Percentiles rank a stretch among this genome's conserved stretches.
Conservation (phyloP, 1,140 invertebrate species). For the Papilio dardanus region DNA sequence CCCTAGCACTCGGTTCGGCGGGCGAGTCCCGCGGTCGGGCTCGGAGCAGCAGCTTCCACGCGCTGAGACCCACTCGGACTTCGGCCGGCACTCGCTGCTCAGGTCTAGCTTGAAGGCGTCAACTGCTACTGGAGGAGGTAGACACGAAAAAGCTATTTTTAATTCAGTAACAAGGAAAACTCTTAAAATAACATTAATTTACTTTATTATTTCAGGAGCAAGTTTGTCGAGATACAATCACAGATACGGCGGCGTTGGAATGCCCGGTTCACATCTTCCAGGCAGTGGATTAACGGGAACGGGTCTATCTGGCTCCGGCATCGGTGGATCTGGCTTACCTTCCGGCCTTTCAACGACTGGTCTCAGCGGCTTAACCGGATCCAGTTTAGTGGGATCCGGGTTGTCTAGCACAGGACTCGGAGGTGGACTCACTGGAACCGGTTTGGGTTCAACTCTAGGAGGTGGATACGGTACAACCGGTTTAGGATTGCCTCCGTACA, state of each 20-base stretch:
- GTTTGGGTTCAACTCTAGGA: slow-evolving; percentile 68
- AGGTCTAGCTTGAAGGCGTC: slow-evolving; percentile 89
- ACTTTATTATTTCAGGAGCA: slow-evolving; percentile 54
- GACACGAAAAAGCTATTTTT: background rate
- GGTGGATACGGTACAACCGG: slow-evolving; percentile 83
- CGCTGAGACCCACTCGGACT: slow-evolving; percentile 88
- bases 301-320: slow-evolving; percentile 56
- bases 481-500: slow-evolving; percentile 70
- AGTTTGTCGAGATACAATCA: slow-evolving; percentile 74
- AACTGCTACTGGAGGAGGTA: slow-evolving; percentile 62
- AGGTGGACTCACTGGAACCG: slow-evolving; percentile 64
- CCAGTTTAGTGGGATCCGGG: slow-evolving; percentile 72
- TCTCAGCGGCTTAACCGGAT: slow-evolving; percentile 69
- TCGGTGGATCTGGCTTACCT: slow-evolving; percentile 62
- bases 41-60: slow-evolving; percentile 93
- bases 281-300: slow-evolving; percentile 62
- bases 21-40: slow-evolving; percentile 89
- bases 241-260: slow-evolving; percentile 74
- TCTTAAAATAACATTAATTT: background rate
- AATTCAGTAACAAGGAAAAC: background rate
- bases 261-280: slow-evolving; percentile 65
- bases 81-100: slow-evolving; percentile 88
- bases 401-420: slow-evolving; percentile 68
- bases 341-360: slow-evolving; percentile 71
- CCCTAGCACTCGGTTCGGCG: slow-evolving; percentile 65